Evolutionary conservation across 2,113 vertebrate species (phyloP).

Genomic region (Brachypodius melanocephalos): DNA sequence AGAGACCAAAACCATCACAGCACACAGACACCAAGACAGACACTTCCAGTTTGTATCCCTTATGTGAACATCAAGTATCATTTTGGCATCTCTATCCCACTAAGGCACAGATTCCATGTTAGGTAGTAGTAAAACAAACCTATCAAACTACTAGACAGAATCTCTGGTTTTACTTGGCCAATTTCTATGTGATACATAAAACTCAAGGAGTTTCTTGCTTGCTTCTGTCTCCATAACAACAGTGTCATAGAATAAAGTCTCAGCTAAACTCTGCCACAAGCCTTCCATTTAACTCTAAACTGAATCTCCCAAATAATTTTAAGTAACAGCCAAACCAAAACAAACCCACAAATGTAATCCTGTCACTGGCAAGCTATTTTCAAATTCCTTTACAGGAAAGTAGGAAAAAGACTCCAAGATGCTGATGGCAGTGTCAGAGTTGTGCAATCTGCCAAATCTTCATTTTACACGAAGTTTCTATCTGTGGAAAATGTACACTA

Average conservation of each 20-base stretch:
- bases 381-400: neutral
- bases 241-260: neutral
- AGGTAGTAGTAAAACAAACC: neutral
- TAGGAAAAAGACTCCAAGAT: neutral
- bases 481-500: neutral
- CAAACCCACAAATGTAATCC: neutral
- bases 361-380: neutral
- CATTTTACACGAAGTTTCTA: neutral
- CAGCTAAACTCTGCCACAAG: neutral
- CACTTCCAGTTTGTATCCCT: neutral
- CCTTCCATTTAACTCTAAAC: neutral
- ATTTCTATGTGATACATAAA: neutral
- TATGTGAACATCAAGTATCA: neutral
- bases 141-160: neutral
- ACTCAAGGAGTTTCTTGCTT: neutral
- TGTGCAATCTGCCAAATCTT: neutral
- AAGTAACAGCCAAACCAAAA: neutral
- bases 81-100: neutral
- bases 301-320: neutral
- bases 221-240: constrained; percentile 1
- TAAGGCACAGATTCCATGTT: neutral
- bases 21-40: neutral
- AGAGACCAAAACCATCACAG: accelerated
- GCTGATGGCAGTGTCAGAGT: neutral
- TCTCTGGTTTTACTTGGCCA: neutral